These are phyloP conservation scores for Dicrurus megarhynchus DNA, from an alignment of 2,113 vertebrate genomes.

Conservation along the genomic window DNA sequence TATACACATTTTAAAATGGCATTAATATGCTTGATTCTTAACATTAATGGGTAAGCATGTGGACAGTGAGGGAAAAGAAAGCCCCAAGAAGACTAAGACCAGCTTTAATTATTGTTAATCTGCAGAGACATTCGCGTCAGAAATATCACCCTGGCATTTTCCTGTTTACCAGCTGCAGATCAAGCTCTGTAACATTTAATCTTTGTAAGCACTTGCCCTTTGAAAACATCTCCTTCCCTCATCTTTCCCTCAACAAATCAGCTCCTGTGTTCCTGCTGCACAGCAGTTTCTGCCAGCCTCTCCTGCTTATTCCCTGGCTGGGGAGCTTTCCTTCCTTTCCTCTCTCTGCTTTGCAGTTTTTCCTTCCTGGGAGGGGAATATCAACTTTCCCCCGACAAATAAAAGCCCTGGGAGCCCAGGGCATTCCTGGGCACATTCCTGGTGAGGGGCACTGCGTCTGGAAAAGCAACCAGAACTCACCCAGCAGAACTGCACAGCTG, in stretches of 20 bases:
- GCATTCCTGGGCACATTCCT: not conserved
- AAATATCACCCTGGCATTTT: conserved; percentile 62
- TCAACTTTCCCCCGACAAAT: not conserved
- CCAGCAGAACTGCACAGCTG: not conserved
- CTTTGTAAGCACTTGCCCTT: conserved; percentile 21
- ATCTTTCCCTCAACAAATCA: not conserved
- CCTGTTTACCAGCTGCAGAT: conserved; percentile 35
- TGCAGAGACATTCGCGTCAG: not conserved
- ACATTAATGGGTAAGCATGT: not conserved
- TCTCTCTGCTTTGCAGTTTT: not conserved
- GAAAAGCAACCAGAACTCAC: not conserved
- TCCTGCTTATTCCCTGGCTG: not conserved
- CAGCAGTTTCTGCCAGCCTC: not conserved
- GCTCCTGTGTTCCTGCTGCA: not conserved
- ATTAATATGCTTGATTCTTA: not conserved
- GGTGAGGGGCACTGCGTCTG: no score
- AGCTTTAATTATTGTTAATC: conserved; percentile 49
- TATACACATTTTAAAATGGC: not conserved
- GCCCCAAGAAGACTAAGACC: not conserved
- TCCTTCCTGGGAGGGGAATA: not conserved
- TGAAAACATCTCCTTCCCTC: conserved; percentile 9
- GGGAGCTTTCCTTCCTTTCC: not conserved
- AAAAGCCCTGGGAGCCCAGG: not conserved
- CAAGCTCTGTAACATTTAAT: conserved; percentile 43
- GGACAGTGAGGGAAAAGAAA: not conserved